Evolutionary conservation across 2,888 invertebrate genomes (phyloP), one percentile per base, ranked within the genome.

Genomic region (Tipula unca): DNA sequence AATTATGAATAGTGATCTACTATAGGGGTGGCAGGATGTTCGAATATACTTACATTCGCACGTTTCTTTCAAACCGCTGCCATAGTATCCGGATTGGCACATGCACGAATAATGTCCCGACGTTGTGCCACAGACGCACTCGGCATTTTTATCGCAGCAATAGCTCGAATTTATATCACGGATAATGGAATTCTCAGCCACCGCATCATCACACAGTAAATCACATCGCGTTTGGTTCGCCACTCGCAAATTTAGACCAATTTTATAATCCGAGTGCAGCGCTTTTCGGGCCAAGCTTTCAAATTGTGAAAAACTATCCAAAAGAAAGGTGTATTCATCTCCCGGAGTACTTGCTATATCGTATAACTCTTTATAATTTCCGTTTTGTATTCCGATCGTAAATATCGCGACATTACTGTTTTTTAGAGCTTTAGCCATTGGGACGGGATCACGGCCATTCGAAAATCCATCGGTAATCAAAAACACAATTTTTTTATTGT

Each of bases 391-490:
- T 85, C 90, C 92, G 86, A 92, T 91, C 0, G 93, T 93, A 87
- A 93, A 93, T 85, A 93, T 92, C 1, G 91, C 92, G 0, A 92
- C 91, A 42, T 92, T 91, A 14, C 91, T 88, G 39, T 91, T 90
- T 88, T 93, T 93, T 3, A 95, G 89, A 69, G 92, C 89, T 82
- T 91, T 90, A 0, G 94, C 94, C 1, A 93, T 91, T 0, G 93
- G 93, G 8, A 93, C 90, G 0, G 95, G 95, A 90, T 94, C 93
- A 0, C 93, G 94, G 1, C 94, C 94, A 89, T 94, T 95, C 5
- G 94, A 94, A 88, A 93, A 95, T 14, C 95, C 95, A 88, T 95
- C 95, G 0, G 95, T 95, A 87, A 95, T 92, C 3, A 95, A 90
- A 88, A 95, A 94, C 10, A 95, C 91, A 0, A 93, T 93, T 88